Base-by-base conservation (phyloP, 1,140 invertebrate species). In the Drosophila funebris region DNA sequence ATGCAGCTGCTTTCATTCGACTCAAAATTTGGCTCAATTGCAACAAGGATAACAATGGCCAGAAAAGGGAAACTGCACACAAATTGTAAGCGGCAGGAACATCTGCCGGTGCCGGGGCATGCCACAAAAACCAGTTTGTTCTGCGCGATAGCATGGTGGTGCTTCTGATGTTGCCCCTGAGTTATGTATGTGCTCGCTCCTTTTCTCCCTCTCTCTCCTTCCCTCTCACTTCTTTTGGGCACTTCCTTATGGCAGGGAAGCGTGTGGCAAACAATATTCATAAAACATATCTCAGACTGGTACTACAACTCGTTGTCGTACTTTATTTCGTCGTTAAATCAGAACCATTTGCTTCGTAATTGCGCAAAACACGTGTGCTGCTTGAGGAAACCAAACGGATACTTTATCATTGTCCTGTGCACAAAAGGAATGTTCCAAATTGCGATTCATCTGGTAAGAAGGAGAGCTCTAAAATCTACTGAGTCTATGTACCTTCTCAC, bases 81-180 rank as follows among this genome's bases (percentile, higher is more conserved):
- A 46, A 9, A 24, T 36, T 63, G 52, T 39, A 29, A 37, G 24
- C 36, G 48, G 18, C 53, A 56, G 36, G 48, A 46, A 83, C 80
- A 83, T 84, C 80, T 83, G 57, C 24, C 54, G 27, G 31, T 37
- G 44, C 58, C 16, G 27, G 44, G 53, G 22, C 46, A 54, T 76
- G 73, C 36, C 50, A 33, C 31, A 54, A 22, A 56, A 85, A 79
- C 80, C 80, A 70, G 80, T 85, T 83, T 82, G 20, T 46, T 22
- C 68, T 48, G 18, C 16, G 39, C 13, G n/a, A n/a, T 39, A n/a
- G 27, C 43, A 20, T 53, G 36, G 20, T 44, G 39, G 57, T 43
- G 22, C 8, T 60, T 33, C 27, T 29, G 37, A 14, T 11, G 24
- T 27, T 27, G 24, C 24, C 24, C 24, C 16, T 46, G 48, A 64